Conservation (phyloP, 2,797 vertebrate species). For the Spinus pinus region DNA sequence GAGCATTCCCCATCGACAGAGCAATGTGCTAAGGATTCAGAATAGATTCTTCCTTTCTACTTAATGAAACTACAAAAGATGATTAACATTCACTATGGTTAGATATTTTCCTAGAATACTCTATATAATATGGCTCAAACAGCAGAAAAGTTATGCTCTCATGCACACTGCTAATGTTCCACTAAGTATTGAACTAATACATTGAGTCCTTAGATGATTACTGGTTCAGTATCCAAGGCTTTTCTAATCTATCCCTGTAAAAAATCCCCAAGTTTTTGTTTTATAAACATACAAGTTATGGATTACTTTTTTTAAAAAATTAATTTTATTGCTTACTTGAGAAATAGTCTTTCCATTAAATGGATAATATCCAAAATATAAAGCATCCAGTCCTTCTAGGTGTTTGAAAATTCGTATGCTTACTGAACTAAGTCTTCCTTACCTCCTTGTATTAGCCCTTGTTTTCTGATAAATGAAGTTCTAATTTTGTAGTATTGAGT, state of each 20-base stretch:
- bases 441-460: background rate
- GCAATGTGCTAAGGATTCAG: background rate
- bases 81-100: background rate
- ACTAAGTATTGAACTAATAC: background rate
- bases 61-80: background rate
- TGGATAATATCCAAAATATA: background rate
- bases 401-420: background rate
- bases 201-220: background rate
- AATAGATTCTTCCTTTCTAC: background rate
- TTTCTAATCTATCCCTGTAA: background rate
- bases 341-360: background rate
- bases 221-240: background rate
- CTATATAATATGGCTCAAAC: background rate
- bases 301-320: background rate
- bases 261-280: background rate
- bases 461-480: background rate
- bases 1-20: background rate
- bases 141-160: background rate
- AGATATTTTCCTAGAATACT: background rate
- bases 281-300: background rate
- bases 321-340: background rate
- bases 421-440: background rate
- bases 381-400: background rate
- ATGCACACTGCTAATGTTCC: background rate
- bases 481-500: background rate